A percentile compares a stretch with the other conserved stretches of the same genome.
These are phyloP conservation scores for Chirona hameri DNA, from an alignment of 2,888 invertebrate species.

Conservation along the genomic window DNA sequence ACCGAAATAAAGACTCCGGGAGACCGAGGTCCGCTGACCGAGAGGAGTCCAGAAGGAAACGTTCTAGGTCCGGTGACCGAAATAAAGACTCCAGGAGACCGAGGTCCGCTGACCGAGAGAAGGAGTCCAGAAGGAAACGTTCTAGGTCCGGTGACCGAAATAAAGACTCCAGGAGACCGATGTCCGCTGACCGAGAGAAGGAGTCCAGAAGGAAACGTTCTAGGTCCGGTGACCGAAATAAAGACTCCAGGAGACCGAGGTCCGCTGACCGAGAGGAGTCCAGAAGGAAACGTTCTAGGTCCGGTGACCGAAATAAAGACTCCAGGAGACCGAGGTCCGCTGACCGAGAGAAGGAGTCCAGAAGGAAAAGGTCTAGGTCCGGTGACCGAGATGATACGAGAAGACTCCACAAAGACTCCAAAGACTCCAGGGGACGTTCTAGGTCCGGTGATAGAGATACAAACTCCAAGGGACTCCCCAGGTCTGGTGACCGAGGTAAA, in stretches of 20 bases:
- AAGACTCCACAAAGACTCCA: too few relatives aligned
- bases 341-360: background rate
- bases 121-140: background rate
- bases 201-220: background rate
- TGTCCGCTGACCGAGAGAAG: background rate
- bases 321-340: background rate
- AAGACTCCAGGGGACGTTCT: background rate
- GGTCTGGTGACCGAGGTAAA: background rate
- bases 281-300: background rate
- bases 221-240: background rate
- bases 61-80: background rate
- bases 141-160: background rate
- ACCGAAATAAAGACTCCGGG: background rate
- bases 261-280: background rate
- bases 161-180: background rate
- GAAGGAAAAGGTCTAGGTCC: background rate
- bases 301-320: background rate
- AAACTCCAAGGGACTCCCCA: background rate
- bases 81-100: background rate
- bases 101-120: background rate
- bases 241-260: background rate
- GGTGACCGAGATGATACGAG: too few relatives aligned
- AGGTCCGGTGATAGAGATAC: background rate
- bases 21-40: background rate
- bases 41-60: background rate